These are phyloP conservation scores for Actinia equina DNA, from an alignment of 64 coral and sea anemone genomes.

Conservation along the genomic window DNA sequence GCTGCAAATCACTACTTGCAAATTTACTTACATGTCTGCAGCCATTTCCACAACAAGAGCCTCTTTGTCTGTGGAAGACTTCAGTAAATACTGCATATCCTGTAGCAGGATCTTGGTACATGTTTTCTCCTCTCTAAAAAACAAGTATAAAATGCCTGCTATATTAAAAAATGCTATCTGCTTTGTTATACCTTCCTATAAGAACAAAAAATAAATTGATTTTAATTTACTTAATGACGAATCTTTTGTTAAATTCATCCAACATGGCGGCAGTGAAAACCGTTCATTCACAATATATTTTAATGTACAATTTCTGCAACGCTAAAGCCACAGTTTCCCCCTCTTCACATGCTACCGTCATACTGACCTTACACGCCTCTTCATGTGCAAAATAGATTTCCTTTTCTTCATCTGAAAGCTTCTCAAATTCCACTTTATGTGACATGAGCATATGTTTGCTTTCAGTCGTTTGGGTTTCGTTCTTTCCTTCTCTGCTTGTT, in stretches of 20 bases:
- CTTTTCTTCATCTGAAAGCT: conserved; percentile 53
- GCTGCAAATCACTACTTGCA: background rate
- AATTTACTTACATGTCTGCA: conserved; percentile 56
- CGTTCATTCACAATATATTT: no score
- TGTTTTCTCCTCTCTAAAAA: conserved; percentile 35
- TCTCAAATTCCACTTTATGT: conserved; percentile 19
- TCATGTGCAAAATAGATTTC: conserved; percentile 47
- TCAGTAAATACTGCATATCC: conserved; percentile 61
- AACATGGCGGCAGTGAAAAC: no score
- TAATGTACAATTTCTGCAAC: no score
- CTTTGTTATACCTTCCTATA: no score
- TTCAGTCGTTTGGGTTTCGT: background rate
- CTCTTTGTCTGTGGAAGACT: conserved; percentile 32
- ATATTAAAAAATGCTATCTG: no score
- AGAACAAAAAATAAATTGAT: no score
- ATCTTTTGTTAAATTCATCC: no score
- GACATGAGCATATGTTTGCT: background rate
- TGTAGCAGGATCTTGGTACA: conserved; percentile 50
- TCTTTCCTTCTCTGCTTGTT: background rate
- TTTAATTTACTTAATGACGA: no score
- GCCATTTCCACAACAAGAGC: conserved; percentile 50
- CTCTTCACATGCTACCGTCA: background rate
- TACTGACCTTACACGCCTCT: conserved; percentile 44
- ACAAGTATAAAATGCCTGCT: no score
- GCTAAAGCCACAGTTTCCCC: background rate